These are phyloP conservation scores for Pseudolaguvia tuberculata DNA, from an alignment of 2,113 vertebrate species.

Conservation along the genomic window DNA sequence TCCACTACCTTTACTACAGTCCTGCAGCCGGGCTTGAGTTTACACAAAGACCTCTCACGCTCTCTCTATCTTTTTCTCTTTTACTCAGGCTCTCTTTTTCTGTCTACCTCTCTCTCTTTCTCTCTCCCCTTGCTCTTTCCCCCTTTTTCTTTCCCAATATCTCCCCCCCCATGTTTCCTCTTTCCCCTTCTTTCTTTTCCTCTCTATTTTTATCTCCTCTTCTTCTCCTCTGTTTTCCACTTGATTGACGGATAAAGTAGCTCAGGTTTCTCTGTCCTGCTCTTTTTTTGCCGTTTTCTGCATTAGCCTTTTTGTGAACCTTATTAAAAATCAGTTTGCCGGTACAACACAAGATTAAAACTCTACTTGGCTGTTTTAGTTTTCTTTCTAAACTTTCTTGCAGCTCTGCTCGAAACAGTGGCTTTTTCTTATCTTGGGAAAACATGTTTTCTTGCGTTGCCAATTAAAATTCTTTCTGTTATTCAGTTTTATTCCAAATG, in stretches of 20 bases:
- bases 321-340: not conserved
- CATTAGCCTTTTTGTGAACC: not conserved
- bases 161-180: not conserved
- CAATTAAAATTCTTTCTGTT: conserved; percentile 3
- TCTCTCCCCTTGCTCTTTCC: too few relatives aligned
- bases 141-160: too few relatives aligned
- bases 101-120: too few relatives aligned
- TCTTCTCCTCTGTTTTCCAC: not conserved
- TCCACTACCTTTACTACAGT: conserved; percentile 15
- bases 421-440: not conserved
- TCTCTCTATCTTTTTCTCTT: too few relatives aligned
- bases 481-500: not conserved
- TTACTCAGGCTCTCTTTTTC: too few relatives aligned
- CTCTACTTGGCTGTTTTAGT: not conserved
- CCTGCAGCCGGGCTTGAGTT: not conserved
- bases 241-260: not conserved
- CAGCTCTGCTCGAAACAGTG: not conserved
- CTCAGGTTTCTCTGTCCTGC: not conserved
- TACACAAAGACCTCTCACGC: not conserved
- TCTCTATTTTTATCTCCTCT: too few relatives aligned
- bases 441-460: not conserved
- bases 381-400: not conserved
- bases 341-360: not conserved
- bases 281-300: not conserved
- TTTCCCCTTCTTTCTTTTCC: not conserved